Evolutionary conservation across 2,888 invertebrate genomes (phyloP).

Genomic region (Athalia circularis): DNA sequence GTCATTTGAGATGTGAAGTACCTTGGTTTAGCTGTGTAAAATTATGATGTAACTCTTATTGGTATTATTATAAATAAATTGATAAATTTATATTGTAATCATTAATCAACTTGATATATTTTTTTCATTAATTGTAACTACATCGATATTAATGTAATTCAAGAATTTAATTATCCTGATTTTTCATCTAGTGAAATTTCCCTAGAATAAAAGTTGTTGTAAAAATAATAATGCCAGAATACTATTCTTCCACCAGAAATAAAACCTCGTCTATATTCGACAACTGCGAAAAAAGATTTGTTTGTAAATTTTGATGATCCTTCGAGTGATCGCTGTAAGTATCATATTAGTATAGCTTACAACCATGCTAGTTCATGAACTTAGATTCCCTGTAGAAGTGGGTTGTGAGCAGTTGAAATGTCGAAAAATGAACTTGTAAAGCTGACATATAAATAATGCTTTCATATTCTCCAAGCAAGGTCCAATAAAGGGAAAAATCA

Average conservation of each 20-base stretch:
- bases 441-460: neutral
- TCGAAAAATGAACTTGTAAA: neutral
- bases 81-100: slow-evolving; percentile 46
- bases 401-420: neutral
- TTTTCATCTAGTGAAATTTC: slow-evolving; percentile 33
- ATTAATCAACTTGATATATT: slow-evolving; percentile 43
- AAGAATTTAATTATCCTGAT: slow-evolving; percentile 16
- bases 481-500: slow-evolving; percentile 6
- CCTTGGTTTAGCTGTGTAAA: slow-evolving; percentile 41
- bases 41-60: slow-evolving; percentile 41
- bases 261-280: neutral
- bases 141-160: slow-evolving; percentile 40
- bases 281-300: neutral
- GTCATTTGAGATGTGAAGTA: slow-evolving; percentile 44
- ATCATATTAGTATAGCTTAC: neutral
- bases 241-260: slow-evolving; percentile 8
- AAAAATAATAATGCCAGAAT: slow-evolving; percentile 12
- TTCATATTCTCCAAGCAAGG: slow-evolving; percentile 10
- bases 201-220: slow-evolving; percentile 42
- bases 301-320: neutral
- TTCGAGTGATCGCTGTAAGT: neutral
- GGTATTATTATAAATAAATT: slow-evolving; percentile 45
- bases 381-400: slow-evolving; percentile 6
- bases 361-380: neutral
- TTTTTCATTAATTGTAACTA: slow-evolving; percentile 42